Percentiles rank a stretch among this genome's conserved stretches.
Conservation (phyloP, 2,113 vertebrate genomes). For the Ophiodon elongatus region DNA sequence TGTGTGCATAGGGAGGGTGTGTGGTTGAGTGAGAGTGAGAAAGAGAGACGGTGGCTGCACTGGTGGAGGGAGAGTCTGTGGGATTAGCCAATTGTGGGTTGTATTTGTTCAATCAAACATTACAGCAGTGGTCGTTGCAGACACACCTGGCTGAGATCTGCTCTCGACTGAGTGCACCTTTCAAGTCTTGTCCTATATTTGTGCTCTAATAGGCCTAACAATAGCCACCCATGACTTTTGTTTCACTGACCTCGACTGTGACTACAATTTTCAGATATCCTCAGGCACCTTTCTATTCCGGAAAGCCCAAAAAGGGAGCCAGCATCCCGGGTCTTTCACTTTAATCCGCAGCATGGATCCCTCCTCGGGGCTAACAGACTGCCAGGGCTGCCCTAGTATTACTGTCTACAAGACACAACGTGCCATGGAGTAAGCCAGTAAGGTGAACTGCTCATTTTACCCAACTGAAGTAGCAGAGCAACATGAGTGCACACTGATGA, state of each 20-base stretch:
- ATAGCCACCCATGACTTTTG: slow-evolving; percentile 7
- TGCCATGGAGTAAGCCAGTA: slow-evolving; percentile 4
- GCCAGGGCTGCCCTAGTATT: slow-evolving; percentile 31
- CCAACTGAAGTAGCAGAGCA: slow-evolving; percentile 6
- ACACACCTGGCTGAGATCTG: not conserved
- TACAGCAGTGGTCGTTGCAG: not conserved
- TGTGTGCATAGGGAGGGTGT: no score
- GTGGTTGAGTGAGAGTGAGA: no score
- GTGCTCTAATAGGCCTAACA: slow-evolving; percentile 22
- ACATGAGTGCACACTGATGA: not conserved
- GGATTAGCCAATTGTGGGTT: not conserved
- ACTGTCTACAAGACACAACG: slow-evolving; percentile 25
- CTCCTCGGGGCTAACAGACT: slow-evolving; percentile 56
- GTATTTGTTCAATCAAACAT: not conserved
- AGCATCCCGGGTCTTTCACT: slow-evolving; percentile 51
- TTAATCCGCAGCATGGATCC: slow-evolving; percentile 70
- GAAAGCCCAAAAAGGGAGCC: slow-evolving; percentile 57
- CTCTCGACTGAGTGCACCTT: not conserved
- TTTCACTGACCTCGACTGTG: slow-evolving; percentile 21
- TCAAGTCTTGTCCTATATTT: slow-evolving; percentile 9
- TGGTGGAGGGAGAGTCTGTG: not conserved
- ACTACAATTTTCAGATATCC: slow-evolving; percentile 35
- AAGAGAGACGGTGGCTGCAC: not conserved
- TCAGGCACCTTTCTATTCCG: slow-evolving; percentile 50
- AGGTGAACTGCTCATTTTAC: slow-evolving; percentile 3